A percentile compares a stretch with the other conserved stretches of the same genome.
Evolutionary conservation across 2,888 invertebrate species (phyloP).

Genomic region (Apotomis turbidana): DNA sequence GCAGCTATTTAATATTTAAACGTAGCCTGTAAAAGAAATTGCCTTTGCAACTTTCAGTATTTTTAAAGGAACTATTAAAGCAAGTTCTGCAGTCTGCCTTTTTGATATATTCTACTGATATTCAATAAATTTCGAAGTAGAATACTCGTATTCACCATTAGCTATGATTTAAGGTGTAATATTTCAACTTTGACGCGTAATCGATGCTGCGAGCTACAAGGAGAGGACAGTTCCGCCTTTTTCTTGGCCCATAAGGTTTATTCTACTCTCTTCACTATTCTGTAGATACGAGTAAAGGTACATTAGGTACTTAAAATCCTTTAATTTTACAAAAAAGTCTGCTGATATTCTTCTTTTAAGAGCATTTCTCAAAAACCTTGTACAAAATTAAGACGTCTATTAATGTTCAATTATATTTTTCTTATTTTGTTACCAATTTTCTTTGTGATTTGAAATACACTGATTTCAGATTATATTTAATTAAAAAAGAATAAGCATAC

Average conservation of each 20-base stretch:
- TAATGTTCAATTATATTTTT: too few relatives aligned
- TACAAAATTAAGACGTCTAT: too few relatives aligned
- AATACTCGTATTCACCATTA: constrained; percentile 79
- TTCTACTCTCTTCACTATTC: background rate
- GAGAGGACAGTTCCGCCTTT: constrained; percentile 55
- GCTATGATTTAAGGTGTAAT: constrained; percentile 74
- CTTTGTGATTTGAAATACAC: too few relatives aligned
- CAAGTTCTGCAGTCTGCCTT: constrained; percentile 57
- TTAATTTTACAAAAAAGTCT: too few relatives aligned
- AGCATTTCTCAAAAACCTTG: too few relatives aligned
- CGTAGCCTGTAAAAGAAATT: constrained; percentile 40
- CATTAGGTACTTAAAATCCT: too few relatives aligned
- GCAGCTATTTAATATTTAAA: constrained; percentile 34
- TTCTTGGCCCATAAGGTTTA: constrained; percentile 16
- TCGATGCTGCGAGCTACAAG: constrained; percentile 65
- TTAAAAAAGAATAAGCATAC: too few relatives aligned
- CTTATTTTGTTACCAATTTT: too few relatives aligned
- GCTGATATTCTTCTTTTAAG: too few relatives aligned
- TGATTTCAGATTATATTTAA: too few relatives aligned
- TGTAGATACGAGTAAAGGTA: background rate
- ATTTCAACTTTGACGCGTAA: constrained; percentile 69
- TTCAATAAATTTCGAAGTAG: constrained; percentile 71
- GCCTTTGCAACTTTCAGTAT: constrained; percentile 44
- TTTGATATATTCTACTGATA: constrained; percentile 69
- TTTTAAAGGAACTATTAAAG: constrained; percentile 51